These are phyloP conservation scores for Pao palembangensis DNA, from an alignment of 2,113 vertebrate genomes.

Conservation along the genomic window DNA sequence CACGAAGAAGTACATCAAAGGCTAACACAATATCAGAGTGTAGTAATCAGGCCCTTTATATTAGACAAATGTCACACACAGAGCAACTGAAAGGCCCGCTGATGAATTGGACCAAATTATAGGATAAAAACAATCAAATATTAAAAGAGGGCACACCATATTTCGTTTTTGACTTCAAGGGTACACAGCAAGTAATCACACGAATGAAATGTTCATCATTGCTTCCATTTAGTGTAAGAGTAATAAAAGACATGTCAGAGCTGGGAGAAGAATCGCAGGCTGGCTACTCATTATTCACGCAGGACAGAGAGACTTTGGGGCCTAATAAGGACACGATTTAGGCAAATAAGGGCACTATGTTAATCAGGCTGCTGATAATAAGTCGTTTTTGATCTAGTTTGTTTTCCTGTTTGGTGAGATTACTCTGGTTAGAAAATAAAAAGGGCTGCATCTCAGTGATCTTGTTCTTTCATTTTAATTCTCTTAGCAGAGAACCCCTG, in stretches of 20 bases:
- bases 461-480: constrained; percentile 65
- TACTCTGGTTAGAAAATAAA: constrained; percentile 44
- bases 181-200: constrained; percentile 68
- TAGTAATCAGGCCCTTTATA: constrained; percentile 67
- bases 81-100: constrained; percentile 71
- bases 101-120: constrained; percentile 82
- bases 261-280: constrained; percentile 51
- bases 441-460: constrained; percentile 43
- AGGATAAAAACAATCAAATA: constrained; percentile 78
- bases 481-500: constrained; percentile 39
- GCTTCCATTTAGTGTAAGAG: constrained; percentile 78
- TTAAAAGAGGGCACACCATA: constrained; percentile 76
- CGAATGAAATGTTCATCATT: constrained; percentile 74
- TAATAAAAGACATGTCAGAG: constrained; percentile 78
- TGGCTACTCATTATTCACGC: constrained; percentile 69
- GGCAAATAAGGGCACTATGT: constrained; percentile 74
- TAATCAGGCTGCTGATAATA: constrained; percentile 72
- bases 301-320: constrained; percentile 61
- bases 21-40: constrained; percentile 58
- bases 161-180: constrained; percentile 73
- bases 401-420: constrained; percentile 66
- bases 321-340: constrained; percentile 72
- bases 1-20: constrained; percentile 69
- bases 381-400: constrained; percentile 70
- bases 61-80: constrained; percentile 70